Base-by-base conservation (phyloP, 2,113 vertebrate genomes). In the Charina bottae region DNA sequence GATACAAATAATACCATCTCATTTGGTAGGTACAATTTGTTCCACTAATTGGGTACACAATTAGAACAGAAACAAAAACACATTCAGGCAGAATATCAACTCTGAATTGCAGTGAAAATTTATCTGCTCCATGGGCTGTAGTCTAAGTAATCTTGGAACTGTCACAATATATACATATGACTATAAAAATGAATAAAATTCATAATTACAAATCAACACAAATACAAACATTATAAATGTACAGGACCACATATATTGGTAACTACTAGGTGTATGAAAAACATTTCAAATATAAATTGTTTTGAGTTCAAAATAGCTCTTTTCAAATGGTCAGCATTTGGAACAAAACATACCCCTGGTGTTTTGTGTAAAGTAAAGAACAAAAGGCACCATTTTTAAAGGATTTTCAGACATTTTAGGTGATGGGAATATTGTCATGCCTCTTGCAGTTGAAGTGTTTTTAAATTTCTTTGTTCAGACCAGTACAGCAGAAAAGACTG, bases 21-120 rank as follows among this genome's bases (percentile, higher is more conserved):
- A 84, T 90, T 90, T 83, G 60, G 55, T 83, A 90, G 33, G 89
- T 90, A 84, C 55, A 90, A 90, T 49, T 59, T 59, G 72, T 90
- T 90, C 89, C 89, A 84, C 89, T 90, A 17, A 59, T 68, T 68
- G 64, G 56, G 21, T 68, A 58, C 42, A 49, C 7, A 60, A 1
- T 87, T 53, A 7, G 0, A 0, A 5, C 64, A 68, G 15, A 68
- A 68, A 68, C 64, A 68, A 33, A 68, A 68, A 68, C n/a, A 28
- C 64, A 68, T 68, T n/a, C 28, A 33, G 28, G 12, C 64, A 68
- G 28, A 12, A 68, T 1, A 0, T 83, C 83, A 28, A 26, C 19
- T 54, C n/a, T 84, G 7, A n/a, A 53, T 17, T 33, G 62, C 49
- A 54, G 53, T 49, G 4, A 58, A 86, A 87, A 37, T 13, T 87